Base-by-base conservation (phyloP, 1,140 invertebrate species). In the Physella acuta region DNA sequence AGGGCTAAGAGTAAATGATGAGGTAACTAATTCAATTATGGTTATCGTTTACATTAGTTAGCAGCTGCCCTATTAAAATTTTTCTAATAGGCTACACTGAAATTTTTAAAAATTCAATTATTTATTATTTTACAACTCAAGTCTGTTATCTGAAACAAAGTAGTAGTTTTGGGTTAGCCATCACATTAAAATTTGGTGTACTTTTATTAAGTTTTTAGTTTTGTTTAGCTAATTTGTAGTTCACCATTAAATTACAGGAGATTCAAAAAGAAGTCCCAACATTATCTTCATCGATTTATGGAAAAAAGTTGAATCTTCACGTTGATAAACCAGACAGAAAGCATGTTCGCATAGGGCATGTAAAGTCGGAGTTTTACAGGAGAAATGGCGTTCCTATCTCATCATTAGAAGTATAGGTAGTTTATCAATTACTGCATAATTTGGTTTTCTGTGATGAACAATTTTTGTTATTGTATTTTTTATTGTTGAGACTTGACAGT, bases 291-390 rank as follows among this genome's bases (percentile, higher is more conserved):
- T 77, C 81, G n/a, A 75, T 78, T 51, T 85, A 84, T 75, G 84
- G 84, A 49, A 82, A 84, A 65, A 66, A 75, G 24, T 61, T 84
- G 2, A 20, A 76, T 16, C 70, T 51, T n/a, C 56, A 75, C 56
- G 52, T 77, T 55, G 82, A 84, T 69, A 75, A 77, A 60, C 79
- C 78, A 49, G 79, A 81, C 55, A 76, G 83, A 68, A 72, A 79
- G 64, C 81, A 84, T 79, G 82, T 82, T 11, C 71, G 82, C 49
- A 80, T 84, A 58, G 81, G 73, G 2, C 73, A 75, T 67, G 81
- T 85, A 4, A 73, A 79, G 58, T 63, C 76, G 2, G 83, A 85
- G 68, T 85, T 85, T 62, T 85, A 78, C 68, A 67, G 82, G 59
- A 67, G 81, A 53, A 84, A 83, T 76, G 80, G 79, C 52, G 79